Base-by-base conservation (phyloP, 2,888 invertebrate genomes). In the Acronicta leporina region DNA sequence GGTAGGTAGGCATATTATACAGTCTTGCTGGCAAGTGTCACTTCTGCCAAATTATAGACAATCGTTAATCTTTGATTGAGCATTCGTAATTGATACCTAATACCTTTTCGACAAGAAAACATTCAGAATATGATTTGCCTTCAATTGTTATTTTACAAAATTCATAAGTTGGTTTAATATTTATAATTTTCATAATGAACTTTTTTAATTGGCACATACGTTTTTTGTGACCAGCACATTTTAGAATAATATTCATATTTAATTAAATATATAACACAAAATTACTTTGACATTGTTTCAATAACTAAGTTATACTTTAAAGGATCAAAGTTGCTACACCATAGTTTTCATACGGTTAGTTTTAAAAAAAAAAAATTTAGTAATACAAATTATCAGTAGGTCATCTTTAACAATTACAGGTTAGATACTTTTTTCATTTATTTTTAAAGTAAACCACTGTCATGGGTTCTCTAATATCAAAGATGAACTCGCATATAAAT, bases 141-240 rank as follows among this genome's bases (percentile, higher is more conserved):
- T 48, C 15, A 43, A n/a, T 44, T 30, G 35, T 45, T 60, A 35
- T 53, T 44, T 27, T 53, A 74, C 46, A 85, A 85, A 83, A 82
- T 85, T 87, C 84, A 85, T 87, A 86, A 88, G 82, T 83, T 75
- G 69, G 58, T 72, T 73, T 68, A 63, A 59, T 45, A 51, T 62
- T 56, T 52, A 63, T 73, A 73, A 68, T 61, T 60, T 66, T 65
- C 69, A 68, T 43, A 30, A 55, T 71, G 43, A 74, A 64, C 16
- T 46, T 69, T 58, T 16, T 53, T 63, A 80, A 84, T 92, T 91
- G 89, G 89, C 88, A 89, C 88, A 84, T 65, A 54, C 16, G 14
- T 50, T 83, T 68, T 63, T 77, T 73, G 89, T 90, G 89, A 88
- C 87, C 89, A 87, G 91, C 89, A 90, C 90, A 82, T 80, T 75